Evolutionary conservation across 2,113 vertebrate species (phyloP).

Genomic region (Oophaga pumilio): DNA sequence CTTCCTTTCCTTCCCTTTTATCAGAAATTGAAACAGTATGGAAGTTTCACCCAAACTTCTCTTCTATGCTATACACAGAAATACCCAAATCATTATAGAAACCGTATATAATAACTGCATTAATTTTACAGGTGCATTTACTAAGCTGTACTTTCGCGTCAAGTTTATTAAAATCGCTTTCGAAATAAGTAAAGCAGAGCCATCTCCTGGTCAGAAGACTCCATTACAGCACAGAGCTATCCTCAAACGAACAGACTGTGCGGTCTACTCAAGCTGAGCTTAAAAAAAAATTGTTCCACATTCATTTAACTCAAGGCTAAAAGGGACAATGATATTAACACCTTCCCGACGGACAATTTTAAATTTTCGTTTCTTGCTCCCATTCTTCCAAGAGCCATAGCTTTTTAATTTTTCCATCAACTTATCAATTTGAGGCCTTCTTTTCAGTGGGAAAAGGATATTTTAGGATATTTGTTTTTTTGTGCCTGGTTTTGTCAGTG

Average conservation of each 20-base stretch:
- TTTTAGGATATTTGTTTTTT: too few species aligned
- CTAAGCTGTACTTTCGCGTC: neutral
- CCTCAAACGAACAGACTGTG: neutral
- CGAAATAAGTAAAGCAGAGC: conserved; percentile 8
- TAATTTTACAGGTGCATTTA: neutral
- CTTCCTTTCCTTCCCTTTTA: too few species aligned
- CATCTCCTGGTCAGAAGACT: conserved; percentile 9
- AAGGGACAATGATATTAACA: neutral
- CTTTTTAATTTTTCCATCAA: too few species aligned
- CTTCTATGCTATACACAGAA: neutral
- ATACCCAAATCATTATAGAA: neutral
- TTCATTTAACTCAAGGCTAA: neutral
- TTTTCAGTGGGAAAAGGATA: too few species aligned
- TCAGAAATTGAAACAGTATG: neutral
- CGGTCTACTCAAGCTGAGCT: neutral
- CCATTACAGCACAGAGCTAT: neutral
- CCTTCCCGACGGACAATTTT: too few species aligned
- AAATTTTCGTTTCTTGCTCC: too few species aligned
- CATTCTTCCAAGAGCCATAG: too few species aligned
- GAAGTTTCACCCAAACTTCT: neutral
- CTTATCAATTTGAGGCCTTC: too few species aligned
- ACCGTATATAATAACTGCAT: neutral
- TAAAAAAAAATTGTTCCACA: neutral
- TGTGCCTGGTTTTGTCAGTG: too few species aligned
- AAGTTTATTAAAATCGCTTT: neutral